A percentile compares a stretch with the other conserved stretches of the same genome.
Evolutionary conservation across 2,113 vertebrate species (phyloP).

Genomic region (Ciconia stormi): DNA sequence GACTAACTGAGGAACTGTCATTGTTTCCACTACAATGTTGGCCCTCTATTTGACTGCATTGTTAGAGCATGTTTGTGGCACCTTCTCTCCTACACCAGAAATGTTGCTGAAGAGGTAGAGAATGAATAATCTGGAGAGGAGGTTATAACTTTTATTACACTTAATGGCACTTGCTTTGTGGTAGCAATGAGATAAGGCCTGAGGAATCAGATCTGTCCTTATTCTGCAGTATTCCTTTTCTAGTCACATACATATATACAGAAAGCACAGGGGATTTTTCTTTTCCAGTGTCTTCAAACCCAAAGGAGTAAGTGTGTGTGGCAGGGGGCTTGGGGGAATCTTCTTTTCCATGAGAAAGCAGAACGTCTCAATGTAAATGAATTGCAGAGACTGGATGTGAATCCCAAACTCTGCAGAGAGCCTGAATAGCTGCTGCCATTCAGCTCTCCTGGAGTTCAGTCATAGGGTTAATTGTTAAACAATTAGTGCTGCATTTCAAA

Average conservation of each 20-base stretch:
- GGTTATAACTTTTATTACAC: not conserved
- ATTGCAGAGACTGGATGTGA: not conserved
- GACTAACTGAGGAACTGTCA: not conserved
- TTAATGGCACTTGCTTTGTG: not conserved
- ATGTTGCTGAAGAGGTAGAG: not conserved
- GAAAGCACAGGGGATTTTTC: not conserved
- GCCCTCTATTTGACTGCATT: not conserved
- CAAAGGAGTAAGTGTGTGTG: not conserved
- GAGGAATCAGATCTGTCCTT: not conserved
- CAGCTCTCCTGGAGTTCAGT: constrained; percentile 56
- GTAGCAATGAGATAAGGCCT: not conserved
- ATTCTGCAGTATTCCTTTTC: not conserved
- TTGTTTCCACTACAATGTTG: not conserved
- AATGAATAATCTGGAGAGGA: not conserved
- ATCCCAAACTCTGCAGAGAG: not conserved
- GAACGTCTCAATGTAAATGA: constrained; percentile 3
- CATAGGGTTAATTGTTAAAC: constrained; percentile 68
- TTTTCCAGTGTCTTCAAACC: not conserved
- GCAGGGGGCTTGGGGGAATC: not conserved
- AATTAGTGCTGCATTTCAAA: constrained; percentile 63
- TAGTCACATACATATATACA: not conserved
- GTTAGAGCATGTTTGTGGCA: not conserved
- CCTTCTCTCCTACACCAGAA: not conserved
- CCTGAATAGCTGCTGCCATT: constrained; percentile 49
- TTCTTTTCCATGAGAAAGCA: constrained; percentile 27